Conservation (phyloP, 2,113 vertebrate genomes). For the Psittacula cyanocephala region DNA sequence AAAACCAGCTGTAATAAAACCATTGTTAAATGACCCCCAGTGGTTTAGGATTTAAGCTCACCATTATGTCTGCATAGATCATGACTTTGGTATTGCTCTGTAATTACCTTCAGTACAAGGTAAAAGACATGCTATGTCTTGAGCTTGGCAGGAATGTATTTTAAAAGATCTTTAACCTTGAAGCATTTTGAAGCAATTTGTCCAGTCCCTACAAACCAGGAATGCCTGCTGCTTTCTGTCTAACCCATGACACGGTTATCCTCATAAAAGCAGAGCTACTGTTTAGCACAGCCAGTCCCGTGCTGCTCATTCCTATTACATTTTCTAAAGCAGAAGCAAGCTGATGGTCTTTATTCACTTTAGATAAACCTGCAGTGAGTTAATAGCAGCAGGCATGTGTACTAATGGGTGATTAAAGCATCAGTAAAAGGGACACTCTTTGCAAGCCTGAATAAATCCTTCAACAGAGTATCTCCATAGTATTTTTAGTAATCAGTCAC, state of each 20-base stretch:
- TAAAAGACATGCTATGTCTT: not conserved
- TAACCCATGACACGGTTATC: conserved; percentile 27
- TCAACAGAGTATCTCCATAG: not conserved
- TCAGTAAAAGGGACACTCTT: not conserved
- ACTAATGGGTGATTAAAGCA: conserved; percentile 43
- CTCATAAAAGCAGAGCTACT: conserved; percentile 46
- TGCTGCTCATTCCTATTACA: not conserved
- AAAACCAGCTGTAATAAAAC: not conserved
- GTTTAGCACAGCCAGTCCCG: conserved; percentile 10
- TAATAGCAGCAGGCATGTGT: not conserved
- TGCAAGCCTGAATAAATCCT: conserved; percentile 46
- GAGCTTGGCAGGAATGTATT: conserved; percentile 24
- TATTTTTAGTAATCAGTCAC: conserved; percentile 5
- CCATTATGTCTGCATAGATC: not conserved
- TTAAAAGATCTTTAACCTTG: conserved; percentile 40
- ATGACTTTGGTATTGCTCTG: conserved; percentile 16
- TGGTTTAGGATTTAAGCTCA: not conserved
- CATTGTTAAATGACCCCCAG: not conserved
- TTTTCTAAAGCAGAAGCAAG: conserved; percentile 11
- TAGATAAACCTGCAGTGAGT: conserved; percentile 15
- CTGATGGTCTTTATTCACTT: conserved; percentile 20
- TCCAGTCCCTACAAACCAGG: conserved; percentile 25
- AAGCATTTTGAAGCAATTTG: conserved; percentile 57
- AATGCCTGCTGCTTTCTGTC: conserved; percentile 54
- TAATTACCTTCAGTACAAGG: not conserved